Conservation (phyloP, 2,113 vertebrate genomes). For the Trematomus loennbergii region DNA sequence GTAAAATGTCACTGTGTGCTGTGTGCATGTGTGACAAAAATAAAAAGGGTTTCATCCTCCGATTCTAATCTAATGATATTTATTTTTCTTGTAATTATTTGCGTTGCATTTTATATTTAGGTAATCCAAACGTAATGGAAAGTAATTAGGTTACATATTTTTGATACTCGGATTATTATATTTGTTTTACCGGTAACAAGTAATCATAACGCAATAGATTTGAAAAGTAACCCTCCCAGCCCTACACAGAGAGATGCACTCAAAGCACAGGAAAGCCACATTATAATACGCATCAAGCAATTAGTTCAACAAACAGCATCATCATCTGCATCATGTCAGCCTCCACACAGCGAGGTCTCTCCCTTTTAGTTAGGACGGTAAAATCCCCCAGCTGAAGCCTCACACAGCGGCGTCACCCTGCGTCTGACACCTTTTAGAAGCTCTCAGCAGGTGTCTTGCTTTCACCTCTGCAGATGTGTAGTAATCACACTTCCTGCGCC, state of each 20-base stretch:
- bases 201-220: no score
- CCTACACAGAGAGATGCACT: slow-evolving; percentile 29
- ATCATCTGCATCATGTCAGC: neutral
- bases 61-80: no score
- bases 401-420: slow-evolving; percentile 47
- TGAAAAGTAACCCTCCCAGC: no score
- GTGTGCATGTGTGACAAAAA: no score
- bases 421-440: slow-evolving; percentile 73
- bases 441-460: slow-evolving; percentile 66
- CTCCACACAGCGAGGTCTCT: slow-evolving; percentile 38
- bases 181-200: no score
- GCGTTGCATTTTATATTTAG: no score
- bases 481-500: slow-evolving; percentile 68
- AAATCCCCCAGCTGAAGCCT: slow-evolving; percentile 42
- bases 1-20: no score
- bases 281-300: slow-evolving; percentile 25
- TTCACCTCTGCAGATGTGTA: slow-evolving; percentile 72
- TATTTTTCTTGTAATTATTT: no score
- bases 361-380: slow-evolving; percentile 26
- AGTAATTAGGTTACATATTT: no score
- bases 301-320: slow-evolving; percentile 53
- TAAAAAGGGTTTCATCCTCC: no score
- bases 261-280: slow-evolving; percentile 19
- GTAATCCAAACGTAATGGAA: no score
- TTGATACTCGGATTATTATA: no score